Conservation (phyloP, 2,113 vertebrate species). For the Fregetta grallaria region DNA sequence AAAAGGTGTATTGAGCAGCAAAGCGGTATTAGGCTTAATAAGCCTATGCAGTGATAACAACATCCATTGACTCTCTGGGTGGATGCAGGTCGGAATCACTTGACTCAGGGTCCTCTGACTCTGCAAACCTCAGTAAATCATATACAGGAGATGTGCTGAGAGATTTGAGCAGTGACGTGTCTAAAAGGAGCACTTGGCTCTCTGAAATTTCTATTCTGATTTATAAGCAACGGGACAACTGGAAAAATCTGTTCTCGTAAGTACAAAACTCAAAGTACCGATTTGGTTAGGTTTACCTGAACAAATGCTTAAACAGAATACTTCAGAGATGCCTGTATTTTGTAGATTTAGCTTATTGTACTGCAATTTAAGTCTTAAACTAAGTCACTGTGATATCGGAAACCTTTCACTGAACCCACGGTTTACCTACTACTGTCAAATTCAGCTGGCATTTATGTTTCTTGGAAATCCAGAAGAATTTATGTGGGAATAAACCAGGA, state of each 20-base stretch:
- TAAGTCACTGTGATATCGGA: background rate
- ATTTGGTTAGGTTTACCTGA: background rate
- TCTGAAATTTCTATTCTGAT: background rate
- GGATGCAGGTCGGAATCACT: background rate
- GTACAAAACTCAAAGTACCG: background rate
- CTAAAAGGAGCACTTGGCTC: background rate
- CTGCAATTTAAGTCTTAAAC: background rate
- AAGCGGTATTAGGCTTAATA: background rate
- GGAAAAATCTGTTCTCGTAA: background rate
- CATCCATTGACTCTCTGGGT: background rate
- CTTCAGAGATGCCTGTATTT: background rate
- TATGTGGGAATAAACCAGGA: constrained; percentile 31
- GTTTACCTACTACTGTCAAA: background rate
- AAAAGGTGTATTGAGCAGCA: background rate
- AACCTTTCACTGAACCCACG: background rate
- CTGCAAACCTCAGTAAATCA: background rate
- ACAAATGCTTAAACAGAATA: background rate
- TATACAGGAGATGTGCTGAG: background rate
- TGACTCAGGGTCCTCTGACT: background rate
- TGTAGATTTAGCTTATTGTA: background rate
- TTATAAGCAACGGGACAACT: background rate
- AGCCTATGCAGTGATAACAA: background rate
- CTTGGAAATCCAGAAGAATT: constrained; percentile 47
- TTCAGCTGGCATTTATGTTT: background rate
- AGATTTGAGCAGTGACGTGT: background rate